Conservation (phyloP, 1,140 invertebrate genomes). For the Drosophila subpulchrella region DNA sequence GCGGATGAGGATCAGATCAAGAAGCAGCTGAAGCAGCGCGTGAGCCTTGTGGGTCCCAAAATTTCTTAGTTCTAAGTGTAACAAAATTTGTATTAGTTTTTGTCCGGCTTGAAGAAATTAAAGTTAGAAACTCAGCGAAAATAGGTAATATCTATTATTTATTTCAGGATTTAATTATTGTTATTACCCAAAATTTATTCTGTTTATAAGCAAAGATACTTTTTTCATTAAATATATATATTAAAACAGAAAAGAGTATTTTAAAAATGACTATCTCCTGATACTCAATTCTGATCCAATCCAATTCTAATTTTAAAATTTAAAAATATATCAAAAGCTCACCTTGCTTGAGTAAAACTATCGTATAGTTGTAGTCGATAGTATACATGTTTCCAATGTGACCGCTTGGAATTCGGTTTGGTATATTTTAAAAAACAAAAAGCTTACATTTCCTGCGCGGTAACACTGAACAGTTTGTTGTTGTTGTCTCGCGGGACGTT, state of each 20-base stretch:
- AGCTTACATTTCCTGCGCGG: too few species aligned
- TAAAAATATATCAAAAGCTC: neutral
- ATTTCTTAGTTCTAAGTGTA: conserved; percentile 47
- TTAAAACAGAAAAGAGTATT: too few species aligned
- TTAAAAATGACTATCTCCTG: neutral
- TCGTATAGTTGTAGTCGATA: neutral
- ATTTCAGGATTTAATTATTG: too few species aligned
- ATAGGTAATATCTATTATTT: too few species aligned
- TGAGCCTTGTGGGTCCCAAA: conserved; percentile 68
- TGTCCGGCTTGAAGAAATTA: neutral
- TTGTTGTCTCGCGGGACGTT: conserved; percentile 52
- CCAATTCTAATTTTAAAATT: neutral
- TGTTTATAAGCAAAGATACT: too few species aligned
- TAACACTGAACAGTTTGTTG: conserved; percentile 55
- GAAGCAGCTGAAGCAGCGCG: conserved; percentile 48
- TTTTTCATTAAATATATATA: too few species aligned
- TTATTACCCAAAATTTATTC: too few species aligned
- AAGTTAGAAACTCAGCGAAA: neutral
- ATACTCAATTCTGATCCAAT: too few species aligned
- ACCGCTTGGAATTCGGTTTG: too few species aligned
- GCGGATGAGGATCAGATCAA: conserved; percentile 54
- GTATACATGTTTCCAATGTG: too few species aligned
- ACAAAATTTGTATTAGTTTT: neutral
- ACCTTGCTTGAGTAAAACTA: neutral
- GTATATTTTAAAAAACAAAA: too few species aligned